Conservation (phyloP, 2,888 invertebrate genomes). For the Tachina lurida region DNA sequence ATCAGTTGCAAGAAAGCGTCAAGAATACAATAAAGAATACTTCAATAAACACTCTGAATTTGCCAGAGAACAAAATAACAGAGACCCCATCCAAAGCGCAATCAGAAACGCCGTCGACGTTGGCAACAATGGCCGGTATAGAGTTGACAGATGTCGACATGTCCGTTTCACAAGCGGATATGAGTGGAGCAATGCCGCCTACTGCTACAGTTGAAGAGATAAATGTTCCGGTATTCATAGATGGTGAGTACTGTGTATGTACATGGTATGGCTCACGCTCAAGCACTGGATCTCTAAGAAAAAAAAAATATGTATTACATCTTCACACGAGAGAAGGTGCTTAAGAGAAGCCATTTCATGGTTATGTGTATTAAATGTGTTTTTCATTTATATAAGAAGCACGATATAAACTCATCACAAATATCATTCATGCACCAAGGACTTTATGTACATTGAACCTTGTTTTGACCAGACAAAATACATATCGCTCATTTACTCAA, state of each 20-base stretch:
- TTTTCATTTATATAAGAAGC: constrained; percentile 52
- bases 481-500: too few species aligned
- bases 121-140: constrained; percentile 80
- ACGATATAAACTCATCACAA: constrained; percentile 57
- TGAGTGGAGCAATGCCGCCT: constrained; percentile 82
- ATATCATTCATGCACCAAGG: constrained; percentile 47
- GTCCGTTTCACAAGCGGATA: constrained; percentile 76
- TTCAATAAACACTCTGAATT: constrained; percentile 48
- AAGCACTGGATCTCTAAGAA: constrained; percentile 46
- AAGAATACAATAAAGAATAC: constrained; percentile 50
- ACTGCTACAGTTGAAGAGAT: constrained; percentile 82
- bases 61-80: constrained; percentile 48
- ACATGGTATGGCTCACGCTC: constrained; percentile 69
- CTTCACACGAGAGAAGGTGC: constrained; percentile 55
- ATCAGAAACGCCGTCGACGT: constrained; percentile 70
- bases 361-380: constrained; percentile 68
- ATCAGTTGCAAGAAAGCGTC: constrained; percentile 42
- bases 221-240: constrained; percentile 82
- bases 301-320: constrained; percentile 72
- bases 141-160: constrained; percentile 80
- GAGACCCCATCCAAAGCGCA: constrained; percentile 36
- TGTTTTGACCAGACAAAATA: constrained; percentile 3
- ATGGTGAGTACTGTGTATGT: constrained; percentile 82
- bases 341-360: constrained; percentile 57
- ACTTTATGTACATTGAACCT: constrained; percentile 8